Evolutionary conservation across 37 sponge, comb jelly and placozoan species (phyloP).

Genomic region (Eunapius fragilis): DNA sequence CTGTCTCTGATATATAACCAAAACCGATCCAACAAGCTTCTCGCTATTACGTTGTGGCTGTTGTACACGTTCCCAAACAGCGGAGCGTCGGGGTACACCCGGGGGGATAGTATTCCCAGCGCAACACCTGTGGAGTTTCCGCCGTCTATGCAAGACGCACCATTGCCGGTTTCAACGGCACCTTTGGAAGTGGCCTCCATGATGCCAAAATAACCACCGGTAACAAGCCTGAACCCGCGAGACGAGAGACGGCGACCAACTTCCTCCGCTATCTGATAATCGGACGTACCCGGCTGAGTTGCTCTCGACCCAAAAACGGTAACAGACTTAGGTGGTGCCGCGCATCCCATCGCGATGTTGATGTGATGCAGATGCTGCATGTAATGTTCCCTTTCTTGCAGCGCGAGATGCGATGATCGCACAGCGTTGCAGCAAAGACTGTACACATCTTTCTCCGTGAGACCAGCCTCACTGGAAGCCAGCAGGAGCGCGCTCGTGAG

Average conservation of each 20-base stretch:
- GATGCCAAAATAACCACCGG: conserved; percentile 77
- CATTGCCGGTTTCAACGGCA: conserved; percentile 4
- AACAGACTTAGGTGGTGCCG: conserved; percentile 53
- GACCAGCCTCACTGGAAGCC: neutral
- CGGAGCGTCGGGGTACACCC: conserved; percentile 27
- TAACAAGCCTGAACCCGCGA: conserved; percentile 57
- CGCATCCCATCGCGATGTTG: conserved; percentile 51
- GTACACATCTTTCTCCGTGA: conserved; percentile 60
- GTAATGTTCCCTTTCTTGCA: conserved; percentile 45
- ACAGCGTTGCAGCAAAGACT: conserved; percentile 69
- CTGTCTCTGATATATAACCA: conserved; percentile 23
- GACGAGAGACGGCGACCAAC: conserved; percentile 49
- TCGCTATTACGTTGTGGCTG: conserved; percentile 8
- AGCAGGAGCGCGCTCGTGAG: conserved; percentile 62
- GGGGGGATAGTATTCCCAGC: conserved; percentile 64
- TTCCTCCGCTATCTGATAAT: conserved; percentile 51
- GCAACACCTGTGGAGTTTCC: neutral
- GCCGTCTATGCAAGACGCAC: neutral
- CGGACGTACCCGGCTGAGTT: conserved; percentile 32
- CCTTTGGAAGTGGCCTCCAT: conserved; percentile 79
- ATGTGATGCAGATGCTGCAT: conserved; percentile 35
- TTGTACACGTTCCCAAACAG: conserved; percentile 60
- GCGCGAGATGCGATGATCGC: conserved; percentile 53
- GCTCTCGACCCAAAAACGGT: conserved; percentile 70
- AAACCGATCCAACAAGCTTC: conserved; percentile 36